Conservation (phyloP, 1,140 invertebrate species). For the Drosophila suzukii region DNA sequence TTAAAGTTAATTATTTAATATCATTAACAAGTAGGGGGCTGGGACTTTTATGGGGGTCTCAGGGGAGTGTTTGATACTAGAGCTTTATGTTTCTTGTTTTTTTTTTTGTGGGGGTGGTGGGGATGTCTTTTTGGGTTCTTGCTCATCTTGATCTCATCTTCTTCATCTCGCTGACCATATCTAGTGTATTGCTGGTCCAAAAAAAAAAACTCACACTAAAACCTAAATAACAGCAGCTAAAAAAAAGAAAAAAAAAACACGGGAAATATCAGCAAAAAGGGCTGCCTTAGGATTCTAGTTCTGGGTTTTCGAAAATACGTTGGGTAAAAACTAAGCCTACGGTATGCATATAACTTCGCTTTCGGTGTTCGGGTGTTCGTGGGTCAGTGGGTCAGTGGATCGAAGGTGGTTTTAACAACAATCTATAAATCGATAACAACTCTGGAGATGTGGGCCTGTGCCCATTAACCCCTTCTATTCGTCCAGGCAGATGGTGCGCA, state of each 20-base stretch:
- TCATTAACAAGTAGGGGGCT: conserved; percentile 67
- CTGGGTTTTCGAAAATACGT: conserved; percentile 42
- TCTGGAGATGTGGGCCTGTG: not conserved
- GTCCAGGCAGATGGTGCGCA: conserved; percentile 88
- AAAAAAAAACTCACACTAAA: conserved; percentile 41
- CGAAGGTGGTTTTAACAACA: conserved; percentile 46
- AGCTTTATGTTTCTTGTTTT: conserved; percentile 33
- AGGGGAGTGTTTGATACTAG: conserved; percentile 35
- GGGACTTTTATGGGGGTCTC: conserved; percentile 23
- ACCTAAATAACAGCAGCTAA: conserved; percentile 52
- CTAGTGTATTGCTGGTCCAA: conserved; percentile 7
- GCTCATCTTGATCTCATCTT: conserved; percentile 10
- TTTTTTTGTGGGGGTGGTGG: conserved; percentile 17
- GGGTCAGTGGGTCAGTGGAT: conserved; percentile 32
- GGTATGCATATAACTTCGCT: conserved; percentile 33
- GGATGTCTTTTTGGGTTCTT: conserved; percentile 39
- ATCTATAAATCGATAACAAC: conserved; percentile 40
- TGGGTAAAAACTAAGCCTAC: conserved; percentile 52
- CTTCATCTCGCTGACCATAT: conserved; percentile 7
- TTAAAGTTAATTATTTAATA: conserved; percentile 75
- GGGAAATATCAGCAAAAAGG: conserved; percentile 24
- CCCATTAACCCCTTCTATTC: conserved; percentile 84
- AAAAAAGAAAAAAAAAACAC: conserved; percentile 31
- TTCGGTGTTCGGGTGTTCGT: conserved; percentile 24
- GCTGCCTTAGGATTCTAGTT: conserved; percentile 39